Conservation (phyloP, 2,888 invertebrate species). For the Andrena chrysosceles region DNA sequence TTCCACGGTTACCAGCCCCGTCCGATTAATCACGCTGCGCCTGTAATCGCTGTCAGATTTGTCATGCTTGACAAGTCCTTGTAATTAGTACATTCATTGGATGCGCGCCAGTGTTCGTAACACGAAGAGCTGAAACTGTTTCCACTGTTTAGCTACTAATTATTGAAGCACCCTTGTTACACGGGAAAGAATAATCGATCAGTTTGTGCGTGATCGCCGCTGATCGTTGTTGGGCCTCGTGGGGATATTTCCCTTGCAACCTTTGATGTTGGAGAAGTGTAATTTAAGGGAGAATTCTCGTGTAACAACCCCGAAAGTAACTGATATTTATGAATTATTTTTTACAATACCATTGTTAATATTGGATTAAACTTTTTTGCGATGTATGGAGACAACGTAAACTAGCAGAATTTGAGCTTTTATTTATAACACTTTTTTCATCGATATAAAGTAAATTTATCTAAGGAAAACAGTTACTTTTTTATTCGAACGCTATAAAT, state of each 20-base stretch:
- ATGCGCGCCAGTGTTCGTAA: background rate
- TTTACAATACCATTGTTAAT: too few relatives aligned
- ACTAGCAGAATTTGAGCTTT: too few relatives aligned
- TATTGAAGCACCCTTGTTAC: conserved; percentile 6
- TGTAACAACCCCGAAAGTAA: too few relatives aligned
- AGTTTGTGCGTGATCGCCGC: background rate
- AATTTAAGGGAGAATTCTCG: too few relatives aligned
- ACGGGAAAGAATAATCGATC: conserved; percentile 23
- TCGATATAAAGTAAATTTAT: too few relatives aligned
- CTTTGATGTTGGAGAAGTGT: background rate
- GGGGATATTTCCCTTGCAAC: background rate
- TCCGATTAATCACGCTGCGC: conserved; percentile 43
- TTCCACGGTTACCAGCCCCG: conserved; percentile 34
- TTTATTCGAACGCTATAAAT: too few relatives aligned
- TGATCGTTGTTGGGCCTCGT: too few relatives aligned
- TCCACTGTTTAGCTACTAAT: conserved; percentile 14
- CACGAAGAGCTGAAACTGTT: background rate
- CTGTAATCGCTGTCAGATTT: conserved; percentile 38
- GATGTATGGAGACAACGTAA: too few relatives aligned
- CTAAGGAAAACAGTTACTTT: too few relatives aligned
- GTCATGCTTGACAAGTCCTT: conserved; percentile 50
- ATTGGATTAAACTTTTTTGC: too few relatives aligned
- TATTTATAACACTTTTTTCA: too few relatives aligned
- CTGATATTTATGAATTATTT: too few relatives aligned
- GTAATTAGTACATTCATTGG: conserved; percentile 19